Conservation (phyloP, 1,140 invertebrate species). For the Trichogramma pretiosum region DNA sequence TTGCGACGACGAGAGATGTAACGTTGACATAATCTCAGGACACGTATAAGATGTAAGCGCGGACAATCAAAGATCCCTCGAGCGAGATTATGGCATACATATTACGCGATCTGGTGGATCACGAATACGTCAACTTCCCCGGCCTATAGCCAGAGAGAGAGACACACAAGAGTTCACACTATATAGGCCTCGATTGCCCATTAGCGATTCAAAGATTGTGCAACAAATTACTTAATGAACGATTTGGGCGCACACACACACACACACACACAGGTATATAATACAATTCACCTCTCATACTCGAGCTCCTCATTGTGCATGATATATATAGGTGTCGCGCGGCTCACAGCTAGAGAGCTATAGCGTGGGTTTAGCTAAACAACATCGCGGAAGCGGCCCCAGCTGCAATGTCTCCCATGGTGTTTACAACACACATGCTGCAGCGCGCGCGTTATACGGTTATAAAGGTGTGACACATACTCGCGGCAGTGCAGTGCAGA, state of each 20-base stretch:
- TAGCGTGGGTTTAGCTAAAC: too few species aligned
- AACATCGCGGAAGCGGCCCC: too few species aligned
- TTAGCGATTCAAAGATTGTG: not conserved
- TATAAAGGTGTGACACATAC: too few species aligned
- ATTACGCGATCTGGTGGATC: constrained; percentile 5
- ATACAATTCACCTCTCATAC: constrained; percentile 16
- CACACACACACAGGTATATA: constrained; percentile 10
- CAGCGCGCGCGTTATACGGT: too few species aligned
- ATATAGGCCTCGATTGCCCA: not conserved
- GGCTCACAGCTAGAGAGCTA: too few species aligned
- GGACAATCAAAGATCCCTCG: not conserved
- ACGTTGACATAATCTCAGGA: too few species aligned
- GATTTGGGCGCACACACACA: constrained; percentile 8
- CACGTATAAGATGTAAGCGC: not conserved
- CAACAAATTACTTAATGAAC: constrained; percentile 15
- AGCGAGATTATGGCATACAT: constrained; percentile 4
- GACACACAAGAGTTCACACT: not conserved
- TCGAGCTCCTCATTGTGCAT: too few species aligned
- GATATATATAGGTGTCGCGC: too few species aligned
- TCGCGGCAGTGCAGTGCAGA: too few species aligned
- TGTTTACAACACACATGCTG: too few species aligned
- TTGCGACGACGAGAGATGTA: too few species aligned
- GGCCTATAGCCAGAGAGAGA: not conserved
- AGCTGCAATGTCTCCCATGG: too few species aligned
- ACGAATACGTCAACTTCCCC: not conserved